phyloP scores from a whole-genome alignment of 2,888 invertebrate genomes.

The Tridacna crocea region DNA sequence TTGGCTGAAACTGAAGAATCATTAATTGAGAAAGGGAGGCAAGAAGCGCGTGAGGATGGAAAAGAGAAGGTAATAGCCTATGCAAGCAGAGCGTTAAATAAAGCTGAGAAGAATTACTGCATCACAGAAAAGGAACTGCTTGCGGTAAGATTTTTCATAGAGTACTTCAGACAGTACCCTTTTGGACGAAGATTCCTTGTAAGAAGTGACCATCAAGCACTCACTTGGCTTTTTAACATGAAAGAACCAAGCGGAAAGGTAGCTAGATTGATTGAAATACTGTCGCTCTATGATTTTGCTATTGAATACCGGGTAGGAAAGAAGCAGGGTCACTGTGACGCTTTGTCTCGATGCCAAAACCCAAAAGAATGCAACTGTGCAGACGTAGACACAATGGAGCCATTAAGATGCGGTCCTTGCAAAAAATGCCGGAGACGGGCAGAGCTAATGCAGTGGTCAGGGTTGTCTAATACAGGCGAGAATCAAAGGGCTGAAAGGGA shows the following conservation, averaged over 20 bases:
- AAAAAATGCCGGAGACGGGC: slow-evolving; percentile 4
- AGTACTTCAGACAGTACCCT: background rate
- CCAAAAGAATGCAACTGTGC: slow-evolving; percentile 41
- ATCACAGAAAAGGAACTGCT: too few species aligned
- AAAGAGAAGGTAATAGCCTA: too few species aligned
- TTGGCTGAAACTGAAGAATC: too few species aligned
- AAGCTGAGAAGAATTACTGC: too few species aligned
- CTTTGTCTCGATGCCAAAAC: slow-evolving; percentile 45
- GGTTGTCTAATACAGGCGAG: background rate
- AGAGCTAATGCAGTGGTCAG: slow-evolving; percentile 8
- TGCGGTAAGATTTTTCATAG: background rate
- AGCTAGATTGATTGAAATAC: slow-evolving; percentile 52
- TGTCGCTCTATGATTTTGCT: slow-evolving; percentile 47
- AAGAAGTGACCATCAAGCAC: slow-evolving; percentile 44
- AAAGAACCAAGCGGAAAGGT: slow-evolving; percentile 56
- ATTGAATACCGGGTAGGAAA: slow-evolving; percentile 22
- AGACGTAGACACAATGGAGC: slow-evolving; percentile 2
- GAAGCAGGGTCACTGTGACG: slow-evolving; percentile 58
- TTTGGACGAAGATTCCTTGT: slow-evolving; percentile 25
- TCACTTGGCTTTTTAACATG: slow-evolving; percentile 52
- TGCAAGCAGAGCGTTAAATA: too few species aligned
- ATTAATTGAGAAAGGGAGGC: too few species aligned
- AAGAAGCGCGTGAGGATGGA: too few species aligned
- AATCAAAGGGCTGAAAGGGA: background rate
- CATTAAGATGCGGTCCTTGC: slow-evolving; percentile 4